phyloP scores from a whole-genome alignment of 2,113 vertebrate species.

The Caracal caracal region DNA sequence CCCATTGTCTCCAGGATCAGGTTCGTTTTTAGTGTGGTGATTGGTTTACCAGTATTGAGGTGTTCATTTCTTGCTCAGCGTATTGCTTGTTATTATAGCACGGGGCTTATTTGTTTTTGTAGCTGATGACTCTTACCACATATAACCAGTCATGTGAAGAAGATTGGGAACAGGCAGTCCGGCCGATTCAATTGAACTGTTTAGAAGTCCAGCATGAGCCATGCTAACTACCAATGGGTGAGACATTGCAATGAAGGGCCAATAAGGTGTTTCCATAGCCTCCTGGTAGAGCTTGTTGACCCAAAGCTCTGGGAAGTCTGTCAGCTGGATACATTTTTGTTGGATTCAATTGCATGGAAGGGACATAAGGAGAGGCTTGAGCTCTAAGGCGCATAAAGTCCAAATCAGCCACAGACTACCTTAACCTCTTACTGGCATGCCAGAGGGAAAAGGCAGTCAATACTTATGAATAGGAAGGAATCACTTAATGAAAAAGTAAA shows the following conservation, averaged over 20 bases:
- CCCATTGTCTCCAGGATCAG: not conserved
- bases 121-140: not conserved
- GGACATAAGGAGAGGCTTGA: not conserved
- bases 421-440: not conserved
- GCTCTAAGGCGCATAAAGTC: not conserved
- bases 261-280: slow-evolving; percentile 24
- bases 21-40: not conserved
- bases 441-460: not conserved
- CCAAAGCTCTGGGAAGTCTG: slow-evolving; percentile 32
- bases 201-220: slow-evolving; percentile 6
- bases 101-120: slow-evolving; percentile 18
- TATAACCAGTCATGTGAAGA: not conserved
- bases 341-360: not conserved
- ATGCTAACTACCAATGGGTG: not conserved
- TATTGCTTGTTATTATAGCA: not conserved
- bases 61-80: not conserved
- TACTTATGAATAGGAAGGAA: not conserved
- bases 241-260: not conserved
- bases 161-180: not conserved
- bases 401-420: not conserved
- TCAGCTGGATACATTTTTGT: slow-evolving; percentile 29
- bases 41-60: not conserved
- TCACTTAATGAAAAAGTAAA: slow-evolving; percentile 1
- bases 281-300: slow-evolving; percentile 47
- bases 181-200: not conserved